Evolutionary conservation across 1,140 invertebrate genomes (phyloP).

Genomic region (Orchestia grillus): DNA sequence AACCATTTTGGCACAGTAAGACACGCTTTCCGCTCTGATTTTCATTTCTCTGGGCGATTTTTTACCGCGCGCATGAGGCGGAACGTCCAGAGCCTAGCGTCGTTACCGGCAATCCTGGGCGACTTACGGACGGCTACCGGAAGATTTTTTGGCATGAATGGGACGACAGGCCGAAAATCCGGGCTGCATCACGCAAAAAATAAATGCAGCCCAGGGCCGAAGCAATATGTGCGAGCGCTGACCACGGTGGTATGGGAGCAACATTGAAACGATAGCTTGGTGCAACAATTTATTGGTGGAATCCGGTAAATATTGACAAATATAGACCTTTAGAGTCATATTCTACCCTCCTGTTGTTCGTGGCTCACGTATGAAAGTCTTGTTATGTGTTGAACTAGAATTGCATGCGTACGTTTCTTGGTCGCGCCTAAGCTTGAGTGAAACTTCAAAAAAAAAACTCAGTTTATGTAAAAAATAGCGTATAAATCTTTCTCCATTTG

Average conservation of each 20-base stretch:
- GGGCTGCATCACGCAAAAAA: neutral
- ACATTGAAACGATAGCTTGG: neutral
- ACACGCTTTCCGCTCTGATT: neutral
- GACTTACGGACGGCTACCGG: neutral
- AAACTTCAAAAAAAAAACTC: no score
- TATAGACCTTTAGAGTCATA: no score
- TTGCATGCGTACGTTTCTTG: no score
- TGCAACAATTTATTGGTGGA: neutral
- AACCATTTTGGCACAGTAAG: neutral
- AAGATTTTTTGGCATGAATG: conserved; percentile 1
- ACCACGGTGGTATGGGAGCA: neutral
- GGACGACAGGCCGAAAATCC: neutral
- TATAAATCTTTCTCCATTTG: no score
- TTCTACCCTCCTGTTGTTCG: no score
- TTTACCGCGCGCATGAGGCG: neutral
- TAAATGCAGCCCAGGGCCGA: neutral
- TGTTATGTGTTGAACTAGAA: no score
- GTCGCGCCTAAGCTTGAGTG: no score
- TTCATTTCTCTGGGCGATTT: neutral
- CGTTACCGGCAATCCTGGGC: neutral
- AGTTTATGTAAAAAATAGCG: no score
- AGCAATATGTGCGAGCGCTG: neutral
- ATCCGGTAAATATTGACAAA: no score
- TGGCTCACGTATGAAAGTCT: no score
- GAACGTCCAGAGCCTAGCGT: neutral